phyloP scores from a whole-genome alignment of 2,888 invertebrate genomes.

The Anticlea derivata region DNA sequence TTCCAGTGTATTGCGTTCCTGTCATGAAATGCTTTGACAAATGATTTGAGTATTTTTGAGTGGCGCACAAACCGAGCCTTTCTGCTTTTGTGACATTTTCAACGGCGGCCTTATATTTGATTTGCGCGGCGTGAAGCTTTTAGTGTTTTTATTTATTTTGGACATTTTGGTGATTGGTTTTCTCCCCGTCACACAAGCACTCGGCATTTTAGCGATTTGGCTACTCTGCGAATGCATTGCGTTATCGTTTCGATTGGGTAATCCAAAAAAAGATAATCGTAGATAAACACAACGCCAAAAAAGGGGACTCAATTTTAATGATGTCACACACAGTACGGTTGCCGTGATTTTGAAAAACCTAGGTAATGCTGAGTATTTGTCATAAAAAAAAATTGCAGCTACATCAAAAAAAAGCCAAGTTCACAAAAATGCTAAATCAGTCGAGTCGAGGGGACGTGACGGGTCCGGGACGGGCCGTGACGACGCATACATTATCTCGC shows the following conservation, averaged over 20 bases:
- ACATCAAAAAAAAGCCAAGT: not conserved
- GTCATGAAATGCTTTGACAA: slow-evolving; percentile 17
- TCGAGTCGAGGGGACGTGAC: slow-evolving; percentile 8
- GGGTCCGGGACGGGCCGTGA: slow-evolving; percentile 15
- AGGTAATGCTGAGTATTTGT: too few species aligned
- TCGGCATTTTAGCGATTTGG: too few species aligned
- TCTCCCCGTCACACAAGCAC: too few species aligned
- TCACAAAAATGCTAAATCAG: slow-evolving; percentile 19
- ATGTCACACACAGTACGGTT: too few species aligned
- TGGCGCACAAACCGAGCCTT: slow-evolving; percentile 1
- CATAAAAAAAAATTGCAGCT: too few species aligned
- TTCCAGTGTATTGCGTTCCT: slow-evolving; percentile 4
- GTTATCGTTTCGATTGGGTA: too few species aligned
- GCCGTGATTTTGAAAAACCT: too few species aligned
- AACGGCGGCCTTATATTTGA: slow-evolving; percentile 15
- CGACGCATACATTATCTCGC: slow-evolving; percentile 24
- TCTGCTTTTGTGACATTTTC: slow-evolving; percentile 16
- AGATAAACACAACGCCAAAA: too few species aligned
- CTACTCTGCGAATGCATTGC: too few species aligned
- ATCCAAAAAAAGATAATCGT: too few species aligned
- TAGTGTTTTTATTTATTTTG: slow-evolving; percentile 6
- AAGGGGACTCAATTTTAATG: too few species aligned
- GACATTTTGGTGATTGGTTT: not conserved
- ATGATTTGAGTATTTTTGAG: slow-evolving; percentile 15
- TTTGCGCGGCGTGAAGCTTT: slow-evolving; percentile 9